Conservation (phyloP, 2,888 invertebrate genomes). For the Crocallis elinguaria region DNA sequence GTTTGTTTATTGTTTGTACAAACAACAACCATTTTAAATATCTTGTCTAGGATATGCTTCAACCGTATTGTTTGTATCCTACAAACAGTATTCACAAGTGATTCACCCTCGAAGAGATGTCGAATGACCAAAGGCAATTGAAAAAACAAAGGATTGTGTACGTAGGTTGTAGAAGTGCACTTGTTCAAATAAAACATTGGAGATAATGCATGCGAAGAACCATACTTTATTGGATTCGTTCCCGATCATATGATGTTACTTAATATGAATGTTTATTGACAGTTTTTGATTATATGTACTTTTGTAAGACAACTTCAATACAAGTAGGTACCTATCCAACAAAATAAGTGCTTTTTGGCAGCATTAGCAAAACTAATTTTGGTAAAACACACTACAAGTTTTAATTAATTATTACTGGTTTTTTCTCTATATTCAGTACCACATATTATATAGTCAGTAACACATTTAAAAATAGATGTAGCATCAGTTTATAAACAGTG, state of each 20-base stretch:
- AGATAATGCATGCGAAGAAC: slow-evolving; percentile 34
- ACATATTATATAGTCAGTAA: background rate
- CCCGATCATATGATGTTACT: too few relatives aligned
- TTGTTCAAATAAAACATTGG: slow-evolving; percentile 54
- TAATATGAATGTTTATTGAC: background rate
- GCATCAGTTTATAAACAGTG: slow-evolving; percentile 33
- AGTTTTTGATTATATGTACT: background rate
- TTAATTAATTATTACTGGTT: too few relatives aligned
- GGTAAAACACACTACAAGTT: too few relatives aligned
- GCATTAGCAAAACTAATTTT: too few relatives aligned
- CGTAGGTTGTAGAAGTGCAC: too few relatives aligned
- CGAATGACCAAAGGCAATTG: slow-evolving; percentile 48
- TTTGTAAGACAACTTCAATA: too few relatives aligned
- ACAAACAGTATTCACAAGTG: slow-evolving; percentile 45
- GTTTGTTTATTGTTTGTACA: too few relatives aligned
- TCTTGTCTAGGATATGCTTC: slow-evolving; percentile 29
- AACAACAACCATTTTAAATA: too few relatives aligned
- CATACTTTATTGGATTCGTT: too few relatives aligned
- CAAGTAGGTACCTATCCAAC: too few relatives aligned
- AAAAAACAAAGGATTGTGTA: slow-evolving; percentile 47
- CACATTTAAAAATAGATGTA: slow-evolving; percentile 12
- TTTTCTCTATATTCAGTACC: background rate
- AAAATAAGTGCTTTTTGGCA: too few relatives aligned
- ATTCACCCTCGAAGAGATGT: slow-evolving; percentile 44
- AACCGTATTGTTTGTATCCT: too few relatives aligned